Base-by-base conservation (phyloP, 2,113 vertebrate genomes). In the Siniperca knerii region DNA sequence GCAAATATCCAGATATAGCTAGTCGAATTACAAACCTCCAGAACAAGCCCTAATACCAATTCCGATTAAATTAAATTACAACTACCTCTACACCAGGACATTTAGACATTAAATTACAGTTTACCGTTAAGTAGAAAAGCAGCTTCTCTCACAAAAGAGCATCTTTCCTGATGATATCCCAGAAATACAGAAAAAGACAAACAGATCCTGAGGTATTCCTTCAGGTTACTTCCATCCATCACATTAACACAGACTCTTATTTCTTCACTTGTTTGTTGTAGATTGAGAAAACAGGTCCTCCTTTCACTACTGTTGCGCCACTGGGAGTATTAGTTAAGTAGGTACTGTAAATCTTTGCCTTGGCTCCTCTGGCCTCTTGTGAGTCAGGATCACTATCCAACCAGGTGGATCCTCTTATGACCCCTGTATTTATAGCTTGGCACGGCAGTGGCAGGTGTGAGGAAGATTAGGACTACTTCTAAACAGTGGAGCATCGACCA, bases 401-500 rank as follows among this genome's bases (percentile, higher is more conserved):
- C 66, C 79, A 65, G 65, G 46, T 40, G 79, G 89, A 92, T 90
- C 87, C 78, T 92, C 82, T 88, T 81, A 92, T 82, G 70, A 79
- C 21, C 79, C 40, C 55, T 29, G 83, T 93, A 92, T 93, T 94
- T 89, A 93, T 91, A 93, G 89, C 84, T 73, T 75, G 68, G 85
- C 82, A 87, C 10, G 20, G 69, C 77, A 10, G 11, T 84, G 81
- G 79, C 92, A 92, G 92, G 92, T 94, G 92, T 89, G 78, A 52
- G 79, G 75, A 57, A 91, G 95, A 94, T 95, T 95, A 95, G 58
- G 70, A 54, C 77, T 64, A 29, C 77, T 70, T 85, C 73, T 77
- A 54, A 79, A 86, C 75, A 60, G 69, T 60, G 50, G 13, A 61
- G 77, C n/a, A 20, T 70, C 71, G 13, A 82, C 64, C 50, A 64